These are phyloP conservation scores for Turritopsis dohrnii DNA, from an alignment of 30 jellyfish, hydroid and myxozoan species.

Conservation along the genomic window DNA sequence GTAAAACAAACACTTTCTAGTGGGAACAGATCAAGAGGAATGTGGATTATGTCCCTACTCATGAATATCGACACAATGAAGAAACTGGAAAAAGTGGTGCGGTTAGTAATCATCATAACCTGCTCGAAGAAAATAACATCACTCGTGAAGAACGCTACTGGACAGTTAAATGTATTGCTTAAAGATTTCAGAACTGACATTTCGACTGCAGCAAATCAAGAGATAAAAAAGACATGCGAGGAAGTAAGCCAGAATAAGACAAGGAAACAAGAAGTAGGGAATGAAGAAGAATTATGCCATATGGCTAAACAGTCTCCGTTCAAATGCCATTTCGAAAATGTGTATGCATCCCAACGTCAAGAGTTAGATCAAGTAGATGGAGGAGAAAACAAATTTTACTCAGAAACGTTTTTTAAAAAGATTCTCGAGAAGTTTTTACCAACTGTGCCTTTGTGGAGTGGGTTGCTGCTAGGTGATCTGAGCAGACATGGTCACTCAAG, in stretches of 20 bases:
- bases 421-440: slow-evolving; percentile 8
- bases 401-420: not conserved
- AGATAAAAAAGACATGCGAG: not conserved
- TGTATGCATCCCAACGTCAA: not conserved
- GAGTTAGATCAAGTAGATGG: not conserved
- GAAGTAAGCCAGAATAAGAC: not conserved
- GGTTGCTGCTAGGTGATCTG: slow-evolving; percentile 23
- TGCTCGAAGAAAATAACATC: not conserved
- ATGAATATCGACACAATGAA: not conserved
- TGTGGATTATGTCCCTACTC: too few relatives aligned
- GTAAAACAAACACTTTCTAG: not conserved
- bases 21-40: slow-evolving; percentile 8
- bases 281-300: not conserved
- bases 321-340: not conserved
- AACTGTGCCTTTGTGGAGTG: slow-evolving; percentile 35
- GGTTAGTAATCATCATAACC: not conserved
- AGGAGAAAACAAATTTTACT: not conserved
- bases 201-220: not conserved
- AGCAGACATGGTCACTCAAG: slow-evolving; percentile 20
- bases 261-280: not conserved
- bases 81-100: not conserved
- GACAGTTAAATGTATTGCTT: not conserved
- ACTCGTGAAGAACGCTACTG: not conserved
- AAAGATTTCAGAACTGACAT: slow-evolving; percentile 8
- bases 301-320: slow-evolving; percentile 1